Evolutionary conservation across 2,797 vertebrate genomes (phyloP).

Genomic region (Knipowitschia caucasica): DNA sequence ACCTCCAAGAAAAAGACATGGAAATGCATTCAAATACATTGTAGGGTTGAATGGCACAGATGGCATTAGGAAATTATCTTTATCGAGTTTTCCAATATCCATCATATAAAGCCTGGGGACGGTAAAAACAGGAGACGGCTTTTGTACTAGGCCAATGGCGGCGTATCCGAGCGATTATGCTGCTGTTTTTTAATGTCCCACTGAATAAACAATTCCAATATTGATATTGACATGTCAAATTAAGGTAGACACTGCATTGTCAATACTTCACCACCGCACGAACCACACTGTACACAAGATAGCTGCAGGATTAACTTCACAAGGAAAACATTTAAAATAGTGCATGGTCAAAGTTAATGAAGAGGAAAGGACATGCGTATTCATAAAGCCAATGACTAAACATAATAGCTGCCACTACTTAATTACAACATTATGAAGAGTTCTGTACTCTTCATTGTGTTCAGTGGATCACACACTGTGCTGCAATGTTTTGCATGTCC

Average conservation of each 20-base stretch:
- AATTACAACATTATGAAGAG: too few species aligned
- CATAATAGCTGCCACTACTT: too few species aligned
- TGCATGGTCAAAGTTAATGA: too few species aligned
- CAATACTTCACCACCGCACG: background rate
- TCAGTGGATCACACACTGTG: background rate
- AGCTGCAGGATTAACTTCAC: background rate
- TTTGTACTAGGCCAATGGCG: background rate
- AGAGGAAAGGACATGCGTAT: background rate
- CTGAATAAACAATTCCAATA: constrained; percentile 2
- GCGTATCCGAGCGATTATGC: constrained; percentile 26
- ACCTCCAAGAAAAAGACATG: constrained; percentile 1
- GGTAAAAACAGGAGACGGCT: background rate
- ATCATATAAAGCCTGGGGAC: background rate
- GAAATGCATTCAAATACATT: background rate
- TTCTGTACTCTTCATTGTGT: too few species aligned
- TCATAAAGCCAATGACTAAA: too few species aligned
- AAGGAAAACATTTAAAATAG: background rate
- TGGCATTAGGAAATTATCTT: constrained; percentile 3
- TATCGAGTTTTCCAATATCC: background rate
- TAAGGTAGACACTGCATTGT: constrained; percentile 1
- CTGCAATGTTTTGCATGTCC: constrained; percentile 4
- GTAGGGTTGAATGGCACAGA: constrained; percentile 2
- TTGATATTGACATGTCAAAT: background rate
- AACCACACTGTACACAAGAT: background rate
- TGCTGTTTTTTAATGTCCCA: background rate